Conservation (phyloP, 2,888 invertebrate genomes). For the Dryobotodes eremita region DNA sequence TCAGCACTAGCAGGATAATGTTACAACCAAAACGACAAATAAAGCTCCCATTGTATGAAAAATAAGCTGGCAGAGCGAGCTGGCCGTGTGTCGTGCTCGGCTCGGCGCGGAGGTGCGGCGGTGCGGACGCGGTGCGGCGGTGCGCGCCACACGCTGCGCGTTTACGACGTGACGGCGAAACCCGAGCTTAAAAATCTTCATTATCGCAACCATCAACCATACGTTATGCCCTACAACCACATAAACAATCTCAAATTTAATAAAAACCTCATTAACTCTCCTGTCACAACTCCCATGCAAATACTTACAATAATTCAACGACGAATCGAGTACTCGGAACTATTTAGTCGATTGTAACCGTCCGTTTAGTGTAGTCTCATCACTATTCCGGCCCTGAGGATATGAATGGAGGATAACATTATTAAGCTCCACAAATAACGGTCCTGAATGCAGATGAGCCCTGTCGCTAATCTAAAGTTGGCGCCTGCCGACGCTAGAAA, state of each 20-base stretch:
- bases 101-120: slow-evolving; percentile 16
- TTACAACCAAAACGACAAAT: slow-evolving; percentile 71
- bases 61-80: slow-evolving; percentile 46
- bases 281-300: slow-evolving; percentile 64
- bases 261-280: slow-evolving; percentile 72
- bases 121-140: slow-evolving; percentile 31
- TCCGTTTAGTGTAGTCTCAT: slow-evolving; percentile 55
- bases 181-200: slow-evolving; percentile 82
- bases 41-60: slow-evolving; percentile 72
- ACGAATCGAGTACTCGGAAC: slow-evolving; percentile 47
- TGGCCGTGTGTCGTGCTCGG: slow-evolving; percentile 31
- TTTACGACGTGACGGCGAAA: slow-evolving; percentile 81
- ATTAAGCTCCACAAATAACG: slow-evolving; percentile 85
- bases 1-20: slow-evolving; percentile 78
- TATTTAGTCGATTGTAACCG: slow-evolving; percentile 53
- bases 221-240: slow-evolving; percentile 71
- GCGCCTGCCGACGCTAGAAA: slow-evolving; percentile 85
- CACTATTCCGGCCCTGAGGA: slow-evolving; percentile 71
- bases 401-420: slow-evolving; percentile 81
- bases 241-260: slow-evolving; percentile 78
- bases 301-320: slow-evolving; percentile 54
- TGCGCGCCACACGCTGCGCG: slow-evolving; percentile 75
- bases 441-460: slow-evolving; percentile 85
- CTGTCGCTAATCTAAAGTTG: slow-evolving; percentile 86
- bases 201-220: slow-evolving; percentile 81